Evolutionary conservation across 2,113 vertebrate species (phyloP).

Genomic region (Rana temporaria): DNA sequence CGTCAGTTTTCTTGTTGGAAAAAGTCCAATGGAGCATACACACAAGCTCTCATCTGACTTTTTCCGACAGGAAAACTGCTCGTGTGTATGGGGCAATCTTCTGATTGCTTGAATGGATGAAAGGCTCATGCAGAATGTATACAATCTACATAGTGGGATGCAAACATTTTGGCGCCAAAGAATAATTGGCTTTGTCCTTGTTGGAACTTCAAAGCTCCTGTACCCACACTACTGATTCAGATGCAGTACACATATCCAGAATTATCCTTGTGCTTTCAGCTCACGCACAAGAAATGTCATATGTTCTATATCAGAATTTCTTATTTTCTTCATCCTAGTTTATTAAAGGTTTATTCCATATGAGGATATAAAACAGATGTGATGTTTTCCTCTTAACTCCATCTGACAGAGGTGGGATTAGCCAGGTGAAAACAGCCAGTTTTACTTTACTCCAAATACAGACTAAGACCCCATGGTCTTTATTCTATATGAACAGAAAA

Average conservation of each 20-base stretch:
- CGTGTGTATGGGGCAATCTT: too few relatives aligned
- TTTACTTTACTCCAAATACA: slow-evolving; percentile 31
- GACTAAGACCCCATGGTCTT: slow-evolving; percentile 34
- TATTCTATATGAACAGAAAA: slow-evolving; percentile 40
- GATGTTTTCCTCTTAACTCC: slow-evolving; percentile 26
- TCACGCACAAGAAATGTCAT: background rate
- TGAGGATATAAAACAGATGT: slow-evolving; percentile 42
- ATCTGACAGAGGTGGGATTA: slow-evolving; percentile 35
- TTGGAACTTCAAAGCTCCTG: background rate
- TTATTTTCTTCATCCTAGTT: slow-evolving; percentile 17
- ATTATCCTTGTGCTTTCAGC: background rate
- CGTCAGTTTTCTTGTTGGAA: too few relatives aligned
- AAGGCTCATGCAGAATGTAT: too few relatives aligned
- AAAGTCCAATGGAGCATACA: too few relatives aligned
- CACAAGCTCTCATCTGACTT: too few relatives aligned
- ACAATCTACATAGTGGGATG: too few relatives aligned
- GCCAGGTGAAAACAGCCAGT: slow-evolving; percentile 38
- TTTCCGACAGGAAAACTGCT: too few relatives aligned
- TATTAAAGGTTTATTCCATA: slow-evolving; percentile 33
- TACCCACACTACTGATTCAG: background rate
- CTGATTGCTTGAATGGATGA: too few relatives aligned
- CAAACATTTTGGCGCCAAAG: too few relatives aligned
- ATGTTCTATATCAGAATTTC: background rate
- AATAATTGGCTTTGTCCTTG: too few relatives aligned
- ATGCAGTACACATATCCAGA: background rate